Conservation (phyloP, 30 jellyfish, hydroid and myxozoan genomes). For the Hydra vulgaris region DNA sequence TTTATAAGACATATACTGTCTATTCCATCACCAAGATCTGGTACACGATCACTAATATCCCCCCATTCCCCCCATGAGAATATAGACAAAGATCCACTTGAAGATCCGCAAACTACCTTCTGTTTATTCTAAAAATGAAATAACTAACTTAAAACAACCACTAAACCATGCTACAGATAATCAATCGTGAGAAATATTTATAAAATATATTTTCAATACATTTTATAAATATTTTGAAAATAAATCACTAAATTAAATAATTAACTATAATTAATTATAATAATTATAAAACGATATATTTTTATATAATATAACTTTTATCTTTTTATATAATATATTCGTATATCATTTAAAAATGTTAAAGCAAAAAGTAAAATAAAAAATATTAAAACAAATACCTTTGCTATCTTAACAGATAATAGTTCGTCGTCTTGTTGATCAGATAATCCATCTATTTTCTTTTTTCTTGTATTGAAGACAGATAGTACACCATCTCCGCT, state of each 20-base stretch:
- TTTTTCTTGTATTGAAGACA: conserved; percentile 45
- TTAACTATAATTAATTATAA: no score
- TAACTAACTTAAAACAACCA: neutral
- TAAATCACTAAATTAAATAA: no score
- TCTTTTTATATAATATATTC: no score
- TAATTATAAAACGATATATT: no score
- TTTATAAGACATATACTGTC: conserved; percentile 62
- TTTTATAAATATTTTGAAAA: no score
- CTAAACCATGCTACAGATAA: neutral
- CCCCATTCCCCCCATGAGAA: conserved; percentile 96
- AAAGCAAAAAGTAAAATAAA: neutral
- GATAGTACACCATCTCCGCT: conserved; percentile 92
- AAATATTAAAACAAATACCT: conserved; percentile 14
- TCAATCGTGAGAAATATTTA: no score
- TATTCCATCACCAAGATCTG: conserved; percentile 40
- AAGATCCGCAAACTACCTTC: conserved; percentile 81
- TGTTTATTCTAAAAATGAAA: conserved; percentile 34
- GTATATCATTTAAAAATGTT: no score
- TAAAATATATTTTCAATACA: no score
- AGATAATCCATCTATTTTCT: conserved; percentile 39
- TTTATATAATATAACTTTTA: no score
- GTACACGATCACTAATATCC: conserved; percentile 77
- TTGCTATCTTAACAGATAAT: conserved; percentile 47
- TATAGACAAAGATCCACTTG: conserved; percentile 59
- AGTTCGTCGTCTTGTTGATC: conserved; percentile 72